Percentiles rank a stretch among this genome's conserved stretches.
phyloP scores from a whole-genome alignment of 2,888 invertebrate genomes.

The Sicus ferrugineus region DNA sequence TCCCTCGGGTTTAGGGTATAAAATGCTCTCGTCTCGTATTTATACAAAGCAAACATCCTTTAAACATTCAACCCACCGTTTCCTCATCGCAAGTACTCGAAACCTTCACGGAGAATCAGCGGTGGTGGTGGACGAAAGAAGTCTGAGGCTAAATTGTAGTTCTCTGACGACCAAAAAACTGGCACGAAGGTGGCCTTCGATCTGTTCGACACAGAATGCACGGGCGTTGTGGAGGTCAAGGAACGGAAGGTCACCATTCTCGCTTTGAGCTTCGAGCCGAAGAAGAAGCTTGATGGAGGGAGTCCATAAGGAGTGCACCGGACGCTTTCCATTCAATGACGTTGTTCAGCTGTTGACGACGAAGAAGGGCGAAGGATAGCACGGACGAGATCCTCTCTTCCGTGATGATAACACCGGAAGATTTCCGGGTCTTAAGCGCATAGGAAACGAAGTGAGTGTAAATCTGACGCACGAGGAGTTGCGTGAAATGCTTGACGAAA shows the following conservation, averaged over 20 bases:
- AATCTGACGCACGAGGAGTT: slow-evolving; percentile 96
- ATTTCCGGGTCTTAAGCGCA: slow-evolving; percentile 92
- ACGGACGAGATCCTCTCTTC: slow-evolving; percentile 94
- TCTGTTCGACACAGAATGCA: slow-evolving; percentile 89
- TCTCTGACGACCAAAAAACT: slow-evolving; percentile 87
- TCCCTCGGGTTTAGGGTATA: too few species aligned
- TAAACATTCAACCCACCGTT: too few species aligned
- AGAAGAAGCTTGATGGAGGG: slow-evolving; percentile 94
- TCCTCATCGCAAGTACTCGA: too few species aligned
- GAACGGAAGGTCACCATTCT: slow-evolving; percentile 95
- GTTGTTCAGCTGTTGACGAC: slow-evolving; percentile 87
- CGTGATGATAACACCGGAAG: slow-evolving; percentile 97
- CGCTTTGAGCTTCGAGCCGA: slow-evolving; percentile 96
- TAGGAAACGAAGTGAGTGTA: slow-evolving; percentile 95
- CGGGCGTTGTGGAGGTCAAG: slow-evolving; percentile 88
- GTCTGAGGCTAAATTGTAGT: slow-evolving; percentile 79
- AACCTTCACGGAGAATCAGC: too few species aligned
- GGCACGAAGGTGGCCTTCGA: slow-evolving; percentile 97
- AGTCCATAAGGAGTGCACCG: slow-evolving; percentile 86
- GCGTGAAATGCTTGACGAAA: slow-evolving; percentile 97
- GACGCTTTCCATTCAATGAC: slow-evolving; percentile 86
- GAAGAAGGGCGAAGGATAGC: slow-evolving; percentile 93
- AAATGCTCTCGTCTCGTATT: too few species aligned
- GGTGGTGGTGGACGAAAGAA: slow-evolving; percentile 68
- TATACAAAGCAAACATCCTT: too few species aligned